A percentile compares a stretch with the other conserved stretches of the same genome.
phyloP scores from a whole-genome alignment of 1,140 invertebrate genomes.

The Chironomus striatipennis region DNA sequence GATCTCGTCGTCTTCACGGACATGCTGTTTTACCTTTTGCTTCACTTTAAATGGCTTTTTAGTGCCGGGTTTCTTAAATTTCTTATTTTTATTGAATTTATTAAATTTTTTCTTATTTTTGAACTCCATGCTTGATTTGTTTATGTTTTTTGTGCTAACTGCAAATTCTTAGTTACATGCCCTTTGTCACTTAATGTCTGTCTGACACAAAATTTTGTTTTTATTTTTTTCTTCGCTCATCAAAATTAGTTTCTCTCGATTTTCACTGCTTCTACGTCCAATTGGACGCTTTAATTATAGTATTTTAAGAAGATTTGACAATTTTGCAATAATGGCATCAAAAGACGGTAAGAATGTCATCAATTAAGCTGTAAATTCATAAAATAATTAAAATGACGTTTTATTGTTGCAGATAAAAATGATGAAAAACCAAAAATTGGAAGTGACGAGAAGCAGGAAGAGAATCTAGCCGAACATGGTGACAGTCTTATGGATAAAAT shows the following conservation, averaged over 20 bases:
- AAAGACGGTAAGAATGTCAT: neutral
- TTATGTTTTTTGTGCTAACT: neutral
- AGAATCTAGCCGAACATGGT: neutral
- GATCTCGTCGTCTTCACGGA: constrained; percentile 51
- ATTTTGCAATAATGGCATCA: neutral
- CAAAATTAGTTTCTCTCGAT: neutral
- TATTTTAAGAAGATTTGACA: neutral
- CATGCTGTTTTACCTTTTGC: constrained; percentile 39
- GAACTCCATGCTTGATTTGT: neutral
- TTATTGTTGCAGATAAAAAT: constrained; percentile 2
- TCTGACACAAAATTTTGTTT: neutral
- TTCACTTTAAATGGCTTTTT: neutral
- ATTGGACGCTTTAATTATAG: neutral
- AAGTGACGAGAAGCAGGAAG: neutral
- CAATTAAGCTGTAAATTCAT: neutral
- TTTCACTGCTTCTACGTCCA: neutral
- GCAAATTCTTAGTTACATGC: too few relatives aligned
- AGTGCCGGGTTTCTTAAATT: neutral
- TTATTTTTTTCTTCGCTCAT: neutral
- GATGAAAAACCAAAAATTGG: neutral
- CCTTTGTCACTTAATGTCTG: too few relatives aligned
- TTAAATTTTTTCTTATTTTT: neutral
- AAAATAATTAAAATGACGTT: neutral
- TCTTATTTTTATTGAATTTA: neutral
- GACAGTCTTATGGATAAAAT: constrained; percentile 16